phyloP scores from a whole-genome alignment of 2,113 vertebrate genomes.

The Mola mola region DNA sequence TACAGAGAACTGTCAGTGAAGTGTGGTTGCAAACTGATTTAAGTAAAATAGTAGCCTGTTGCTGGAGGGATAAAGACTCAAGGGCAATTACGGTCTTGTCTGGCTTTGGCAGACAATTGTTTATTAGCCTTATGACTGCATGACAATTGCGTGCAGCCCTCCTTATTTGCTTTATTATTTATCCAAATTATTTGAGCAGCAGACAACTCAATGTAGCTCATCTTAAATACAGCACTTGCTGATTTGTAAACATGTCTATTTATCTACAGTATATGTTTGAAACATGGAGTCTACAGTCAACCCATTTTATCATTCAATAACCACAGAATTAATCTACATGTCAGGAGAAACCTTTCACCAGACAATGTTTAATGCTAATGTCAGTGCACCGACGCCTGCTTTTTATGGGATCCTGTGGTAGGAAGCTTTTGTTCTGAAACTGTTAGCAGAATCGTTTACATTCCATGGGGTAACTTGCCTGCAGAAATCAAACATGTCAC shows the following conservation, averaged over 20 bases:
- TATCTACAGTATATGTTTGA: no score
- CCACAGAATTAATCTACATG: neutral
- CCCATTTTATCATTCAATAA: no score
- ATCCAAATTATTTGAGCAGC: no score
- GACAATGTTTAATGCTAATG: neutral
- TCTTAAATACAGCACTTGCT: no score
- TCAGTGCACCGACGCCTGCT: no score
- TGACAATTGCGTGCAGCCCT: slow-evolving; percentile 45
- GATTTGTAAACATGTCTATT: no score
- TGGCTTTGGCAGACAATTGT: slow-evolving; percentile 41
- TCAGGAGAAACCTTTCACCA: neutral
- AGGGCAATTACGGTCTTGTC: slow-evolving; percentile 8
- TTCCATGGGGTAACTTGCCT: no score
- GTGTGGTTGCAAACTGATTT: slow-evolving; percentile 28
- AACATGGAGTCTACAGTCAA: no score
- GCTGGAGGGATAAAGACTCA: slow-evolving; percentile 4
- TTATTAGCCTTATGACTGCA: slow-evolving; percentile 47
- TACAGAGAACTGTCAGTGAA: slow-evolving; percentile 8
- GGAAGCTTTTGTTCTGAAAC: no score
- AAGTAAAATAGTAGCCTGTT: slow-evolving; percentile 26
- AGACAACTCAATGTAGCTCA: no score
- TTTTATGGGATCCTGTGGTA: no score
- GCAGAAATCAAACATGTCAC: slow-evolving; percentile 65
- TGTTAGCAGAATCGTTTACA: no score
- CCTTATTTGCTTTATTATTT: slow-evolving; percentile 36